A percentile compares a stretch with the other conserved stretches of the same genome.
Evolutionary conservation across 2,113 vertebrate genomes (phyloP).

Genomic region (Pongo pygmaeus): DNA sequence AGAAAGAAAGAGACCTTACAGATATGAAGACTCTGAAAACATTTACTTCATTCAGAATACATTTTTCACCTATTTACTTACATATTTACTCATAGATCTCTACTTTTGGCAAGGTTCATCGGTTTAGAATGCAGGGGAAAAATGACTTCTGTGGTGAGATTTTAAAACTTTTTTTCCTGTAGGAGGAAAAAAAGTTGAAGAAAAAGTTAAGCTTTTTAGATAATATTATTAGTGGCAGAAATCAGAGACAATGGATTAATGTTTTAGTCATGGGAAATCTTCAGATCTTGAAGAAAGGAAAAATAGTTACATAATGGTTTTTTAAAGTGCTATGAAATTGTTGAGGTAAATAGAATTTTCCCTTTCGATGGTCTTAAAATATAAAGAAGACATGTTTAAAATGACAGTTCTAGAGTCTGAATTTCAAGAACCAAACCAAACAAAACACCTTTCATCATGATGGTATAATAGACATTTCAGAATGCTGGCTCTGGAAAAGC

Average conservation of each 20-base stretch:
- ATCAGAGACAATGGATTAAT: neutral
- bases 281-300: neutral
- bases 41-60: neutral
- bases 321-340: neutral
- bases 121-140: neutral
- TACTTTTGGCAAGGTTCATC: neutral
- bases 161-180: neutral
- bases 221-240: neutral
- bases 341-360: neutral
- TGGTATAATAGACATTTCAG: neutral
- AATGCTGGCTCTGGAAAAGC: neutral
- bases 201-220: neutral
- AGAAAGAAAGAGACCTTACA: neutral
- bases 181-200: neutral
- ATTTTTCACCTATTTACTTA: neutral
- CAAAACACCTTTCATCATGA: neutral
- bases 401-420: neutral
- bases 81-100: neutral
- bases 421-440: slow-evolving; percentile 15
- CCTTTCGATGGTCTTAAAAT: neutral
- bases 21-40: neutral
- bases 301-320: neutral
- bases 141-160: neutral
- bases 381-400: slow-evolving; percentile 1
- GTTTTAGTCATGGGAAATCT: neutral